Evolutionary conservation across 2,113 vertebrate genomes (phyloP).

Genomic region (Pongo abelii): DNA sequence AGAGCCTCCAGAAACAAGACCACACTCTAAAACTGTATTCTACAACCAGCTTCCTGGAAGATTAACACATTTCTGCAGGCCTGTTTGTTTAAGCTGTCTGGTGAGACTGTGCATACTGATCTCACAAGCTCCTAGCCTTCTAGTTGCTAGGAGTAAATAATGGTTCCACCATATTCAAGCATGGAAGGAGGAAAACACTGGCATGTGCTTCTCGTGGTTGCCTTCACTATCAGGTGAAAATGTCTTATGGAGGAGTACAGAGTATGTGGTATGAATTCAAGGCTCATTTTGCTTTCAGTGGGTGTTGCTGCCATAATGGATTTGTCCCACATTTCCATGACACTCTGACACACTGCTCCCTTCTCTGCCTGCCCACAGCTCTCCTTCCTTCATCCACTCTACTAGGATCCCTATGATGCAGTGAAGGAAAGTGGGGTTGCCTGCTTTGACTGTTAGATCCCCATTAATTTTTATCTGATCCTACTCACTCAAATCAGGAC

Average conservation of each 20-base stretch:
- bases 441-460: neutral
- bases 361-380: neutral
- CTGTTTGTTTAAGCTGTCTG: neutral
- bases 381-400: neutral
- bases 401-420: neutral
- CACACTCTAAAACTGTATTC: neutral
- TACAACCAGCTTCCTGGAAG: neutral
- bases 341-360: neutral
- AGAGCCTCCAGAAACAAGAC: neutral
- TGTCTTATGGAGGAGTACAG: neutral
- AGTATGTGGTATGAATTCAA: neutral
- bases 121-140: neutral
- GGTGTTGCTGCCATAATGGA: neutral
- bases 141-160: neutral
- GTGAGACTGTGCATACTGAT: neutral
- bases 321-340: neutral
- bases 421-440: neutral
- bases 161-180: neutral
- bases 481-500: neutral
- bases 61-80: neutral
- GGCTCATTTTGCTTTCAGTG: neutral
- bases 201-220: neutral
- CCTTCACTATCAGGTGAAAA: neutral
- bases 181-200: neutral
- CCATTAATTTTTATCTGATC: neutral